Evolutionary conservation across 2,888 invertebrate species (phyloP).

Genomic region (Drosophila paracracens): DNA sequence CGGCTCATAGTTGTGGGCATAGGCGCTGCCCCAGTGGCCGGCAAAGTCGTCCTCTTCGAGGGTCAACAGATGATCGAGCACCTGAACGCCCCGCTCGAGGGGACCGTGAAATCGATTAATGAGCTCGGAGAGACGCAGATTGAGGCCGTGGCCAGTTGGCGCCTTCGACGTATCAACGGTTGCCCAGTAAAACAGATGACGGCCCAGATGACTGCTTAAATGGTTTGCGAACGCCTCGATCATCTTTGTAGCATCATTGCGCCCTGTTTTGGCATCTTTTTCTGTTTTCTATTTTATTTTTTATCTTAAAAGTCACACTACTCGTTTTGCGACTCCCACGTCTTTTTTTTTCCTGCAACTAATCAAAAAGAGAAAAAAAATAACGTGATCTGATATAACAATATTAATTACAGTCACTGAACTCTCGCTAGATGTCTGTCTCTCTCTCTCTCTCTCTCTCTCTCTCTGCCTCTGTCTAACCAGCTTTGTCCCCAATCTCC

Average conservation of each 20-base stretch:
- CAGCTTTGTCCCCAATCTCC: slow-evolving; percentile 29
- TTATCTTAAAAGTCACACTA: slow-evolving; percentile 10
- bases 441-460: slow-evolving; percentile 2
- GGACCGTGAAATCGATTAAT: slow-evolving; percentile 85
- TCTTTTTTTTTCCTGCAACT: slow-evolving; percentile 25
- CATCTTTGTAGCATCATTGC: slow-evolving; percentile 77
- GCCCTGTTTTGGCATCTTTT: slow-evolving; percentile 49
- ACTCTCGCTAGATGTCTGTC: not conserved
- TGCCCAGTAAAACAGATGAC: slow-evolving; percentile 88
- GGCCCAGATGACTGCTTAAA: slow-evolving; percentile 86
- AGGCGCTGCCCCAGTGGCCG: slow-evolving; percentile 83
- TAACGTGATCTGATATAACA: slow-evolving; percentile 33
- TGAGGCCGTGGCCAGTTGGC: slow-evolving; percentile 75
- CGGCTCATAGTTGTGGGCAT: slow-evolving; percentile 83
- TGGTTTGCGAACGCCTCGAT: slow-evolving; percentile 85
- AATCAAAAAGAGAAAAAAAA: slow-evolving; percentile 12
- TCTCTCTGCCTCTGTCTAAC: slow-evolving; percentile 8
- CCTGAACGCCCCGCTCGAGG: slow-evolving; percentile 85
- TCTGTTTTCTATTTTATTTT: not conserved
- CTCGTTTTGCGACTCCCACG: slow-evolving; percentile 27
- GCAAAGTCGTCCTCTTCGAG: slow-evolving; percentile 85
- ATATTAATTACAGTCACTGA: slow-evolving; percentile 15
- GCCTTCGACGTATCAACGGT: slow-evolving; percentile 85
- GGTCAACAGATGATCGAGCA: slow-evolving; percentile 89
- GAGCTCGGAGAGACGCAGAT: slow-evolving; percentile 88